Conservation (phyloP, 2,113 vertebrate species). For the Gracilinanus agilis region DNA sequence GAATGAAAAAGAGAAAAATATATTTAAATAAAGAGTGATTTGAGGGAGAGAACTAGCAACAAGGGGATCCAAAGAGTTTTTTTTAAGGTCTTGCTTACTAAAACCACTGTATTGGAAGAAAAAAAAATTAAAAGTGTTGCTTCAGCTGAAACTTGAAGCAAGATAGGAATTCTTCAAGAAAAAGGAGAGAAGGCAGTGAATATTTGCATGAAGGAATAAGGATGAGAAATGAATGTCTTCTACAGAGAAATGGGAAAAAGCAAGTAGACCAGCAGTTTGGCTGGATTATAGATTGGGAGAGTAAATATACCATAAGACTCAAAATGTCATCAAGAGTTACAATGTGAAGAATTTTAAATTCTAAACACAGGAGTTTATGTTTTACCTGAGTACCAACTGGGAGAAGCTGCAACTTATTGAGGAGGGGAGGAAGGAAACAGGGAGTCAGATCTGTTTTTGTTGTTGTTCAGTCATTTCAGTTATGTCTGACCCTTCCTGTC, state of each 20-base stretch:
- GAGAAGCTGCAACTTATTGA: neutral
- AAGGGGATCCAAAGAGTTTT: neutral
- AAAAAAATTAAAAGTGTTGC: neutral
- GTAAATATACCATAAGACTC: neutral
- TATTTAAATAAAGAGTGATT: neutral
- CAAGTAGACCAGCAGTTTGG: neutral
- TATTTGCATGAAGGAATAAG: accelerated
- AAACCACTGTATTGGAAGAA: too few relatives aligned
- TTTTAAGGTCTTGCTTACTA: too few relatives aligned
- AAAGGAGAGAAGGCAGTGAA: neutral
- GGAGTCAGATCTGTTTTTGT: neutral
- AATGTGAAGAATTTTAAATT: neutral
- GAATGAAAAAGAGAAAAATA: neutral
- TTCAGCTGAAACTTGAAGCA: neutral
- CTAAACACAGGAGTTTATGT: neutral
- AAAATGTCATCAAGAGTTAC: neutral
- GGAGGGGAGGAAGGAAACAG: neutral
- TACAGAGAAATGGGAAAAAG: neutral
- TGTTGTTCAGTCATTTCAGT: neutral
- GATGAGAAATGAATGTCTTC: neutral
- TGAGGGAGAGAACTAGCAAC: neutral
- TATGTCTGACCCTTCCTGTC: neutral
- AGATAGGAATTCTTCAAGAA: neutral
- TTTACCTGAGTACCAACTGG: neutral
- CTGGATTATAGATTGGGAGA: neutral